Evolutionary conservation across 2,113 vertebrate species (phyloP).

Genomic region (Sclerurus mexicanus): DNA sequence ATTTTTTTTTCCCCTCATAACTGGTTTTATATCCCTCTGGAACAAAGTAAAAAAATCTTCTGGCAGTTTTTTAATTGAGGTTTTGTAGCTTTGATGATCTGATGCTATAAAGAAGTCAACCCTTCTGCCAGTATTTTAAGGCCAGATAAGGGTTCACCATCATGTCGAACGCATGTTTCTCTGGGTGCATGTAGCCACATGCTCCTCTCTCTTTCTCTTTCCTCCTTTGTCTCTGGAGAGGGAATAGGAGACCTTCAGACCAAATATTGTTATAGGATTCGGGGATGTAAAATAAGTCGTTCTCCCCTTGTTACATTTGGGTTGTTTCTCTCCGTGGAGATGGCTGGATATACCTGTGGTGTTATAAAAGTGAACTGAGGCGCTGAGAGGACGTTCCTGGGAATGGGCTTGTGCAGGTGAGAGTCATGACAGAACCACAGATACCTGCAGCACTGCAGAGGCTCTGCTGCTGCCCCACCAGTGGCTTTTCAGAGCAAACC

Average conservation of each 20-base stretch:
- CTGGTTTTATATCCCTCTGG: constrained; percentile 58
- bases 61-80: constrained; percentile 67
- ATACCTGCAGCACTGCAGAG: not conserved
- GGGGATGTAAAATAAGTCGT: constrained; percentile 4
- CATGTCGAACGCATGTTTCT: constrained; percentile 10
- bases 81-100: constrained; percentile 67
- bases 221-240: not conserved
- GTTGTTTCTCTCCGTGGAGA: not conserved
- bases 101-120: constrained; percentile 53
- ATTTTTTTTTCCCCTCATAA: not conserved
- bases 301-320: not conserved
- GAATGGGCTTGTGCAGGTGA: not conserved
- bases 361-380: not conserved
- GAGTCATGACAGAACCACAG: not conserved
- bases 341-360: not conserved
- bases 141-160: constrained; percentile 64
- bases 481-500: not conserved
- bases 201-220: not conserved
- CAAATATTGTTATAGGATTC: constrained; percentile 20
- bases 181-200: not conserved
- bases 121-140: constrained; percentile 58
- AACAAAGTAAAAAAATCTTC: constrained; percentile 47
- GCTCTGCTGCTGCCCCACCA: not conserved
- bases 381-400: not conserved
- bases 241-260: constrained; percentile 4